Evolutionary conservation across 2,888 invertebrate species (phyloP), one percentile per base, ranked within the genome.

Genomic region (Rotaria sp.): DNA sequence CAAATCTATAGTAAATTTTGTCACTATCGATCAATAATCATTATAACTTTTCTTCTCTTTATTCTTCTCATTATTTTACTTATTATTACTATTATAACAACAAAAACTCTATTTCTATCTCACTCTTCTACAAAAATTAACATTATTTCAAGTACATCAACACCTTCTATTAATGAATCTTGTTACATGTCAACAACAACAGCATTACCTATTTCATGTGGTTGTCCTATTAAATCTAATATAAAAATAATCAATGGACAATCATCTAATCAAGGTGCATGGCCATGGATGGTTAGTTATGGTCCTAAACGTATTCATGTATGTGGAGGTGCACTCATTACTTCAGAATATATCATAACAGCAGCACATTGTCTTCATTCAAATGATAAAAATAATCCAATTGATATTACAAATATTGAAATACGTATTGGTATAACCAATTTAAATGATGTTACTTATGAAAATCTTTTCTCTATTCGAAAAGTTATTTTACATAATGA

Each of bases 321-420:
- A 35, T 75, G 75, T 75, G 75, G 21, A 75, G 75, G 35, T 8
- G 30, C 38, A 41, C 21, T 75, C 24, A 35, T 35, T 21, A 35
- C 75, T 3, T 7, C 35, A 35, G 75, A 75, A 35, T 75, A 41
- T 18, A 15, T 35, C 8, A 4, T 75, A 0, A 75, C 75, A 38
- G 75, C 75, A 5, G 75, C 75, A 24, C 75, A 75, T 75, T 75
- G 75, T 75, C 75, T 75, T 75, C 10, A 55, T 55, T 55, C 55
- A 52, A 24, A 52, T 11, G 52, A 52, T 52, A 24, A 52, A 52
- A 24, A 21, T 52, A 52, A 52, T 52, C 52, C 52, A 10, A 55
- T 55, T 10, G 55, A 26, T 26, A 55, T 55, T 10, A 4, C 13
- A 55, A 55, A 55, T 55, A 55, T 55, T 55, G 26, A 55, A 55